Base-by-base conservation (phyloP, 2,113 vertebrate species). In the Oncorhynchus mykiss region DNA sequence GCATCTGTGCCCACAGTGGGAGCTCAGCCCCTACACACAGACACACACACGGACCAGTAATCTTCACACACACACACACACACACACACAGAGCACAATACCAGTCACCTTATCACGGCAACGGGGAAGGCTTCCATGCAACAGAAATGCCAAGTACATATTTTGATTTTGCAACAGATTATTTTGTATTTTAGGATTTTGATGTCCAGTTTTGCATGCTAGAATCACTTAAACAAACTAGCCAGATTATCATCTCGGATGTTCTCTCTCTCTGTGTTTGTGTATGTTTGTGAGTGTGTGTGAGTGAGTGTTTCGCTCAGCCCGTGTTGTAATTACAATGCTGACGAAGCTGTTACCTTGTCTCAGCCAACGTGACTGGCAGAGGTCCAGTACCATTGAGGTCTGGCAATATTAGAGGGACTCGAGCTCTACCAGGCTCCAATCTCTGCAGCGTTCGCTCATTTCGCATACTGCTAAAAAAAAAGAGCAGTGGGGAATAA, bases 311-410 rank as follows among this genome's bases (percentile, higher is more conserved):
- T 60, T 60, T 25, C 8, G 16, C 70, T 16, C 14, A 2, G 45
- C 68, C 45, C 34, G 25, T 31, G 67, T 54, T 8, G 1, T 75
- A 7, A 76, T 79, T 72, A 4, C 39, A 18, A 45, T 9, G 34
- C 67, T 45, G 67, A 68, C 67, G 45, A 68, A 68, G 31, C 67
- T 68, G 34, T 68, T 68, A n/a, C 16, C 67, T 68, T 39, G 6
- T 68, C 67, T 20, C 16, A 51, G 45, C 39, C 45, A 51, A 59
- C n/a, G 29, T 74, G 65, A 82, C 24, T 75, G 59, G 69, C 73
- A 1, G 69, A 4, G 39, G 34, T 68, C 71, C 69, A 73, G 0
- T 70, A 65, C 57, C 51, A 8, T 14, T 14, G 60, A 57, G 1
- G 5, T 75, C 74, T 34, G 68, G 67, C 74, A 59, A 45, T 27